A percentile compares a stretch with the other conserved stretches of the same genome.
phyloP scores from a whole-genome alignment of 1,140 invertebrate genomes.

The Panagrolaimus sp. region DNA sequence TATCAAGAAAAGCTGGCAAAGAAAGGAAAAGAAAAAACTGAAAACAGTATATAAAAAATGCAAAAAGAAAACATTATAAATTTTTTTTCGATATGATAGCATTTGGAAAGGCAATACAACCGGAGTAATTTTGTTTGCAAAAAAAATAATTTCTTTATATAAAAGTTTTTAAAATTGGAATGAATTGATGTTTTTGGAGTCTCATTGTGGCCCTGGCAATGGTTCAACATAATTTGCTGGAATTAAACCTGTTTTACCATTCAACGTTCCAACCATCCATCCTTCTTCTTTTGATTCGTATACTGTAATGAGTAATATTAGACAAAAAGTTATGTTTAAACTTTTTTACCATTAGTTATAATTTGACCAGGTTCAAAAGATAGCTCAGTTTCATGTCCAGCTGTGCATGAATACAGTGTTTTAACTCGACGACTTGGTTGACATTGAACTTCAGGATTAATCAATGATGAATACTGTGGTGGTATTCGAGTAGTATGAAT shows the following conservation, averaged over 20 bases:
- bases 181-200: not conserved
- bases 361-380: conserved; percentile 97
- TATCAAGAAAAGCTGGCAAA: too few relatives aligned
- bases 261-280: conserved; percentile 87
- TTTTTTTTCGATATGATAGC: too few relatives aligned
- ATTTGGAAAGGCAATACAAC: too few relatives aligned
- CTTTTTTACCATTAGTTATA: conserved; percentile 80
- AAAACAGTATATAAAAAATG: too few relatives aligned
- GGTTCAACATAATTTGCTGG: conserved; percentile 93
- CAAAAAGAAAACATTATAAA: too few relatives aligned
- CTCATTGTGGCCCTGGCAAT: not conserved
- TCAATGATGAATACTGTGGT: conserved; percentile 22
- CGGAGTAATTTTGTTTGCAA: too few relatives aligned
- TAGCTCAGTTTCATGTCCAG: conserved; percentile 88
- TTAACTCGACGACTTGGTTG: conserved; percentile 66
- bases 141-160: too few relatives aligned
- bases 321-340: conserved; percentile 19
- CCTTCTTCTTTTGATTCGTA: conserved; percentile 82
- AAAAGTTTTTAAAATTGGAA: too few relatives aligned
- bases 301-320: conserved; percentile 65
- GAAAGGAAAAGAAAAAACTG: too few relatives aligned
- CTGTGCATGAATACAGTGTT: conserved; percentile 87
- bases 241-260: conserved; percentile 85
- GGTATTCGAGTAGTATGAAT: conserved; percentile 22
- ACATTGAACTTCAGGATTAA: conserved; percentile 29